Evolutionary conservation across 2,797 vertebrate genomes (phyloP), one percentile per base, ranked within the genome.

Genomic region (Gastrophryne carolinensis): DNA sequence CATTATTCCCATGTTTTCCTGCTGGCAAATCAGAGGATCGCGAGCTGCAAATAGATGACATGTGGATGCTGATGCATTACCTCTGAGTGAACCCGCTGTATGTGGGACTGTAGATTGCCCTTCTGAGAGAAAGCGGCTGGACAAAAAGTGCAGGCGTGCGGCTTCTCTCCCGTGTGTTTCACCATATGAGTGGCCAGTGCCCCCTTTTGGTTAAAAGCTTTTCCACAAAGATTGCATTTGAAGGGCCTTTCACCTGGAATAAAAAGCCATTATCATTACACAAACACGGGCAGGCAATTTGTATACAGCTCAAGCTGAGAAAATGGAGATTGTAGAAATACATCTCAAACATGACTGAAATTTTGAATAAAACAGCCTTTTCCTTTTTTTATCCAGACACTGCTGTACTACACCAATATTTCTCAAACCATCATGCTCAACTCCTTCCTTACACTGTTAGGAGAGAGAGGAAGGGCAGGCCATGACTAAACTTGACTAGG

Each of bases 131-230:
- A 99, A 66, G 98, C 97, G 0, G 97, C 97, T 0, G 98, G 97
- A 85, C 98, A 99, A 74, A 96, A 95, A 84, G 94, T 90, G 88
- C 98, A 99, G 83, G 97, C 92, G 15, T 99, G 95, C 27, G 98
- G 97, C 80, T 98, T 99, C 87, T 98, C 98, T 15, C 98, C 98
- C 0, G 97, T 99, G 82, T 99, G 98, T 79, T 96, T 93, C 78
- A 96, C 92, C 98, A 98, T 98, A 83, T 99, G 98, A 15, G 97
- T 99, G 88, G 98, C 97, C 85, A 99, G 89, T 47, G 97, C 98
- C 88, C 98, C 98, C 91, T 99, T 99, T 92, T 99, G 98, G 93
- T 99, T 99, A 85, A 99, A 99, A 44, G 97, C 94, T 84, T 99
- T 99, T 53, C 95, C 92, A 54, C 98, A 99, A 44, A 98, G 93